Evolutionary conservation across 2,113 vertebrate species (phyloP), one percentile per base, ranked within the genome.

Genomic region (Phalacrocorax aristotelis): DNA sequence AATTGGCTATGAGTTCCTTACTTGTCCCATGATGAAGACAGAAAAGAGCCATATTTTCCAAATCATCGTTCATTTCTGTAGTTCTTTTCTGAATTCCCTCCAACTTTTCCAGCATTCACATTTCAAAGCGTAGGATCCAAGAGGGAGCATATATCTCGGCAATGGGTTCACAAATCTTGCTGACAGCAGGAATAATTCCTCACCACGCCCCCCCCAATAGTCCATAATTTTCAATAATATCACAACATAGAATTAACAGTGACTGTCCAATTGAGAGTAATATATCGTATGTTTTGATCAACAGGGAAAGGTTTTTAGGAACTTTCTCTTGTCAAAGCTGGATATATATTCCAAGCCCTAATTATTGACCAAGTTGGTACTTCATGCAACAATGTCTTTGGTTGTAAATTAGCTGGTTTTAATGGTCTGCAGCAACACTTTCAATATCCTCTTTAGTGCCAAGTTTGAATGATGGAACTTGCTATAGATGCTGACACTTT

Each of bases 401-500:
- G 93, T 9, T 96, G 91, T 97, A 96, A 97, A 97, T 97, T 95
- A 97, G 94, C 94, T 84, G 88, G 89, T 95, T 97, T 97, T 97
- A 97, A 97, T 97, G 96, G 95, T 97, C 90, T 96, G 92, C 97
- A 95, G 94, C 94, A 95, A 92, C 1, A n/a, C 95, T 97, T 97
- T 92, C 94, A 60, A 91, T 92, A 95, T 96, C 93, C 95, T 96
- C 95, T 97, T 97, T 87, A 96, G 96, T 97, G 95, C 90, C 96
- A 96, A 71, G 78, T 97, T 97, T 98, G 97, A 97, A 64, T 97
- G 97, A 98, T 97, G 96, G 97, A 94, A 96, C 93, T 95, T 49
- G 90, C 88, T 96, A 97, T 96, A 92, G 89, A 85, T 95, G 95
- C 94, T 98, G 97, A 97, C 97, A 97, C 95, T 97, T 97, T 98